Percentiles rank a stretch among this genome's conserved stretches.
Conservation (phyloP, 2,113 vertebrate genomes). For the Polyodon spathula region DNA sequence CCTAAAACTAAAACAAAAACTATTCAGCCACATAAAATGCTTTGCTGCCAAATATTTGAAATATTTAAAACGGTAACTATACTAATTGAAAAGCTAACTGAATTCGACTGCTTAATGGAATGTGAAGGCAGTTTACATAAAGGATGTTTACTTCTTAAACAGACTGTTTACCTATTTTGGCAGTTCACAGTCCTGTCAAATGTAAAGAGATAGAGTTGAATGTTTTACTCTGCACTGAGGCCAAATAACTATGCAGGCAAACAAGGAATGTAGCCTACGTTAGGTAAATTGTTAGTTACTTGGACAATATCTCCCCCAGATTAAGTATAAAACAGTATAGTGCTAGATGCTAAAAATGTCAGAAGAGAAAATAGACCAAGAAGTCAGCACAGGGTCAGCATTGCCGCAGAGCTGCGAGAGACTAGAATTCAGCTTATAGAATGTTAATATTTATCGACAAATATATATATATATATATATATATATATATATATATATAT, state of each 20-base stretch:
- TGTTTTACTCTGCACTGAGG: slow-evolving; percentile 59
- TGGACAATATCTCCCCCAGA: slow-evolving; percentile 30
- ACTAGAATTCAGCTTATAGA: slow-evolving; percentile 72
- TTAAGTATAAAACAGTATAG: slow-evolving; percentile 68
- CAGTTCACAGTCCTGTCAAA: slow-evolving; percentile 63
- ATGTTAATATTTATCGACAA: slow-evolving; percentile 70
- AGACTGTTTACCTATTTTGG: slow-evolving; percentile 66
- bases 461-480: no score
- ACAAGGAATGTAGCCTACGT: slow-evolving; percentile 25
- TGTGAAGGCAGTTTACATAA: slow-evolving; percentile 68
- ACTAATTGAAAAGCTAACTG: slow-evolving; percentile 56
- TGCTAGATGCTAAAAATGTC: slow-evolving; percentile 66
- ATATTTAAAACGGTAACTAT: slow-evolving; percentile 47
- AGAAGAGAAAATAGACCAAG: slow-evolving; percentile 70
- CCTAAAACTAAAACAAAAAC: slow-evolving; percentile 53
- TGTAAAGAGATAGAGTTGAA: slow-evolving; percentile 53
- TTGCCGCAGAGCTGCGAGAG: slow-evolving; percentile 67
- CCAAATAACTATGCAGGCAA: slow-evolving; percentile 57
- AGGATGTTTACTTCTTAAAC: slow-evolving; percentile 61
- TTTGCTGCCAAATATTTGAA: slow-evolving; percentile 62
- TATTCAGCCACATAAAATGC: slow-evolving; percentile 21
- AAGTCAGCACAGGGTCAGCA: slow-evolving; percentile 66
- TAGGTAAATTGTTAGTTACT: slow-evolving; percentile 6
- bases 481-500: no score
- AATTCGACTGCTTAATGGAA: slow-evolving; percentile 64